phyloP scores from a whole-genome alignment of 2,113 vertebrate genomes.

The Rhinolophus sinicus region DNA sequence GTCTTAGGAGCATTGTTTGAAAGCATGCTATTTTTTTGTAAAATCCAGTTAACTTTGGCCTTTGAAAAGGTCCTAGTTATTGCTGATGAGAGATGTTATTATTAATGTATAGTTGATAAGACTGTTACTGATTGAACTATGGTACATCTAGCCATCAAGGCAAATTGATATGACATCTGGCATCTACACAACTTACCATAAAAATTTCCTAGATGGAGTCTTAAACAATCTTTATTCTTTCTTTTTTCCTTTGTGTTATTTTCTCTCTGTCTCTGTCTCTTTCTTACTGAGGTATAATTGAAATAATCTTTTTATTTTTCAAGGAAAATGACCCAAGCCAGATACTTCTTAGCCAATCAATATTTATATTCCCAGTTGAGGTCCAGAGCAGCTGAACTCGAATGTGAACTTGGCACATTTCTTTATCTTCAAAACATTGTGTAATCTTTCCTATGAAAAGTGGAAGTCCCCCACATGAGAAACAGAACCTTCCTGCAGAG shows the following conservation, averaged over 20 bases:
- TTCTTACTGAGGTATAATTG: background rate
- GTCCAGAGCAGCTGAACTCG: background rate
- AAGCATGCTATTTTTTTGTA: background rate
- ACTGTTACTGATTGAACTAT: background rate
- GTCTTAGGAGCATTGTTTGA: background rate
- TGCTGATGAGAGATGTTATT: background rate
- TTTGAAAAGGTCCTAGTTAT: background rate
- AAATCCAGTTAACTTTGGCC: background rate
- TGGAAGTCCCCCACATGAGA: background rate
- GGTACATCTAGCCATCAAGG: background rate
- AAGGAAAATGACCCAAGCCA: background rate
- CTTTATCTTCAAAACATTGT: background rate
- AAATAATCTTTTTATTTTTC: background rate
- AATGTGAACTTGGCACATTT: background rate
- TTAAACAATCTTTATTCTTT: background rate
- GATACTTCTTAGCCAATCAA: background rate
- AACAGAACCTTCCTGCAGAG: background rate
- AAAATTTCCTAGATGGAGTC: background rate
- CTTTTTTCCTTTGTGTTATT: background rate
- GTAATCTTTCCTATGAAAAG: background rate
- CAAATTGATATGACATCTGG: background rate
- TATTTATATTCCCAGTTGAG: background rate
- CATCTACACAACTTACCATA: background rate
- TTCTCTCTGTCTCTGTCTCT: too few species aligned
- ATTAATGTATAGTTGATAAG: background rate